A percentile compares a stretch with the other conserved stretches of the same genome.
Evolutionary conservation across 2,113 vertebrate species (phyloP).

Genomic region (Halcyon senegalensis): DNA sequence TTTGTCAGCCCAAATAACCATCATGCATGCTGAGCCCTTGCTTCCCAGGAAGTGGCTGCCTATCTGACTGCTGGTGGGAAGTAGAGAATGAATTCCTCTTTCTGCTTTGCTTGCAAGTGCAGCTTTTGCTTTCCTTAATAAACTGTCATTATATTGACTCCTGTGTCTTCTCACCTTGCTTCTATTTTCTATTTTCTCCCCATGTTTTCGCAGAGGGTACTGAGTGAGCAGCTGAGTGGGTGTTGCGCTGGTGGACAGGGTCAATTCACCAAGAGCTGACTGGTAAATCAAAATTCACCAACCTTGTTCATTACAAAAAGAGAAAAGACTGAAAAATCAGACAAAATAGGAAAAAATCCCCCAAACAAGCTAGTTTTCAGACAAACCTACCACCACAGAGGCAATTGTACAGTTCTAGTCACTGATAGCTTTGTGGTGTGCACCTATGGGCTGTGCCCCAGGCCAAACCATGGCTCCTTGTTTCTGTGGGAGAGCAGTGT

Average conservation of each 20-base stretch:
- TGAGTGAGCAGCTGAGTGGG: background rate
- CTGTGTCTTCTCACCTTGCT: background rate
- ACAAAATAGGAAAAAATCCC: background rate
- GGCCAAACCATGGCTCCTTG: background rate
- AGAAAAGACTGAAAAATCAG: background rate
- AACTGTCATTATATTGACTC: background rate
- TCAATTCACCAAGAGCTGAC: background rate
- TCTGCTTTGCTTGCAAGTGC: conserved; percentile 10
- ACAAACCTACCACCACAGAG: background rate
- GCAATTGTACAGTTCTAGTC: background rate
- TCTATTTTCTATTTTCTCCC: background rate
- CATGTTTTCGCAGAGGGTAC: background rate
- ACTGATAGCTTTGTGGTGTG: background rate
- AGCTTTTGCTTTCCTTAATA: conserved; percentile 21
- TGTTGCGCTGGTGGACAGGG: background rate
- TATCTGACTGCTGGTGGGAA: background rate
- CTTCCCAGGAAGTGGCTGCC: background rate
- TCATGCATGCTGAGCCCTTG: fast-evolving
- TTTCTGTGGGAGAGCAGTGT: background rate
- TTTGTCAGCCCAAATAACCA: background rate
- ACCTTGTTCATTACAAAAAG: background rate
- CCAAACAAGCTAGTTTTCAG: background rate
- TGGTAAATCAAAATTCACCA: background rate
- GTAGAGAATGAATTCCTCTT: conserved; percentile 8
- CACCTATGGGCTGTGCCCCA: too few species aligned